Evolutionary conservation across 2,113 vertebrate genomes (phyloP).

Genomic region (Circaetus gallicus): DNA sequence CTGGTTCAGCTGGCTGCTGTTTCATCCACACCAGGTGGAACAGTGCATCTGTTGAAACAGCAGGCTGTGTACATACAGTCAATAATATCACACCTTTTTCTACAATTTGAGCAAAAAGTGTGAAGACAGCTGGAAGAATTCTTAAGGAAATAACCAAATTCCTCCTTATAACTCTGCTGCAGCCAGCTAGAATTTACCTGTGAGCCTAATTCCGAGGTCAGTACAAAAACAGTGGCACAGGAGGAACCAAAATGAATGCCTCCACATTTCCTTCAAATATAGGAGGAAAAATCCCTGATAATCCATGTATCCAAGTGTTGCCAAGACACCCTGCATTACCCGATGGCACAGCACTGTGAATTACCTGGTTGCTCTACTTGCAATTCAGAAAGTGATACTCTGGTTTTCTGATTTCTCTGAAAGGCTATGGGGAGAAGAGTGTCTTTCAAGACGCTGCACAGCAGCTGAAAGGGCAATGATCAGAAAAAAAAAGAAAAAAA

Average conservation of each 20-base stretch:
- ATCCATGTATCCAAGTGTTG: background rate
- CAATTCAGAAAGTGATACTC: too few species aligned
- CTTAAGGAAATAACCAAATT: background rate
- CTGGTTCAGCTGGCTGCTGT: background rate
- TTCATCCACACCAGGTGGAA: rapidly evolving
- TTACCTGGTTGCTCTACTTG: background rate
- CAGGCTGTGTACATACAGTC: too few species aligned
- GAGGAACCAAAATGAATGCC: background rate
- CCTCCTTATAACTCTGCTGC: background rate
- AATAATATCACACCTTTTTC: background rate
- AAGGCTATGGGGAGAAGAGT: background rate
- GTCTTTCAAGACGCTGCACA: background rate
- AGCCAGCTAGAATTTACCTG: background rate
- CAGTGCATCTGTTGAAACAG: background rate
- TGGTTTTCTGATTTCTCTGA: background rate
- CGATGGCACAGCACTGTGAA: too few species aligned
- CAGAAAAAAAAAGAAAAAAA: background rate
- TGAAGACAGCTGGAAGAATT: background rate
- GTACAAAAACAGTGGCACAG: background rate
- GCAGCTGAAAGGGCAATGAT: background rate
- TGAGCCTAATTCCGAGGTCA: background rate
- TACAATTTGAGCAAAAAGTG: background rate
- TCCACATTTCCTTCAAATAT: background rate
- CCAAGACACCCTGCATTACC: too few species aligned
- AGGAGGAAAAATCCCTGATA: background rate